Evolutionary conservation across 2,888 invertebrate species (phyloP).

Genomic region (Drosophila flavopinicola): DNA sequence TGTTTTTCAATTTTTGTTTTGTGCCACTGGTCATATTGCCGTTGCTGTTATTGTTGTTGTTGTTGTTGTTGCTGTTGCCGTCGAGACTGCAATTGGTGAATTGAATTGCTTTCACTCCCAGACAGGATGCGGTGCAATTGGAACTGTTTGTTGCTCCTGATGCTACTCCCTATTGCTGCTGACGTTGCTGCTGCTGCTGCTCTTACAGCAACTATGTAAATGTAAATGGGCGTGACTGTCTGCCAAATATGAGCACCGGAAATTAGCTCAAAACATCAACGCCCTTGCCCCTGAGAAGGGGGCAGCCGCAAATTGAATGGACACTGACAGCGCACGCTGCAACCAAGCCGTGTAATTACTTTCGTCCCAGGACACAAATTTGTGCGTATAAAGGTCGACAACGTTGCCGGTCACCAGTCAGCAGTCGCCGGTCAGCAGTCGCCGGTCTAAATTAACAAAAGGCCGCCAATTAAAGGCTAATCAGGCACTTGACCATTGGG

Average conservation of each 20-base stretch:
- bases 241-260: slow-evolving; percentile 77
- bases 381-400: slow-evolving; percentile 43
- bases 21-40: slow-evolving; percentile 5
- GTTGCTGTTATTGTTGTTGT: slow-evolving; percentile 9
- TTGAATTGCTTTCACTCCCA: slow-evolving; percentile 63
- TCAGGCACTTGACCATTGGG: slow-evolving; percentile 73
- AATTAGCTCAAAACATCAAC: slow-evolving; percentile 62
- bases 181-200: slow-evolving; percentile 12
- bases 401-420: slow-evolving; percentile 12
- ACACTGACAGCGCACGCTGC: slow-evolving; percentile 26
- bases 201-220: slow-evolving; percentile 44
- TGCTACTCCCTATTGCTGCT: slow-evolving; percentile 12
- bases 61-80: slow-evolving; percentile 39
- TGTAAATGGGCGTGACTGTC: slow-evolving; percentile 69
- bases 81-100: slow-evolving; percentile 63
- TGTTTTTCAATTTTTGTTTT: slow-evolving; percentile 32
- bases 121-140: slow-evolving; percentile 77
- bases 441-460: slow-evolving; percentile 76
- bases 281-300: slow-evolving; percentile 15
- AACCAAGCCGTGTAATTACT: slow-evolving; percentile 70
- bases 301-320: slow-evolving; percentile 62
- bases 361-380: slow-evolving; percentile 55
- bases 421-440: slow-evolving; percentile 24
- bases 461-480: slow-evolving; percentile 76
- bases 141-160: slow-evolving; percentile 42